phyloP scores from a whole-genome alignment of 64 coral and sea anemone species.

The Catalaphyllia jardinei region DNA sequence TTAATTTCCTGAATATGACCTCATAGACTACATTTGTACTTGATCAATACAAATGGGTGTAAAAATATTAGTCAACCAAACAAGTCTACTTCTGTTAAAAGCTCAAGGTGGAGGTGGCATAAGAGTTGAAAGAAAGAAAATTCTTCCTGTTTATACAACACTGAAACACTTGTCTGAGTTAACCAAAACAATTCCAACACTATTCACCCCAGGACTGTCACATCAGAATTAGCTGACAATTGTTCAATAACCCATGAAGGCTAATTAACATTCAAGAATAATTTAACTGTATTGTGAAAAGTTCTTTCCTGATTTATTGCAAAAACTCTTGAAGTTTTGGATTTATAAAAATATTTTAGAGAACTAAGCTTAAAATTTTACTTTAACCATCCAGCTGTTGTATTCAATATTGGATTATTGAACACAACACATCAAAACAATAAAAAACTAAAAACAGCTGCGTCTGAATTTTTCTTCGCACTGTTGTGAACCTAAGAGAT shows the following conservation, averaged over 20 bases:
- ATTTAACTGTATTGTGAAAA: not conserved
- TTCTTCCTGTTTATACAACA: too few species aligned
- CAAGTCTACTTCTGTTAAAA: too few species aligned
- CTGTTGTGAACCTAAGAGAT: constrained; percentile 18
- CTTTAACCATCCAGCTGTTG: not conserved
- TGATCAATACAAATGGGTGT: too few species aligned
- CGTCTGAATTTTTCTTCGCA: not conserved
- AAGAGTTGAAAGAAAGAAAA: too few species aligned
- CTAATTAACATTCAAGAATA: not conserved
- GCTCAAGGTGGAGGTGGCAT: too few species aligned
- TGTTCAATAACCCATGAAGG: not conserved
- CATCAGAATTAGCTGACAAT: not conserved
- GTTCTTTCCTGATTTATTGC: not conserved
- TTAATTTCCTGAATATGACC: too few species aligned
- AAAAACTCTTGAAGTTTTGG: not conserved
- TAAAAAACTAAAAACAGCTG: constrained; percentile 26
- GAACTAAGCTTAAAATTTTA: not conserved
- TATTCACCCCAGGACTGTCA: not conserved
- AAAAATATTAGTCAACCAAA: too few species aligned
- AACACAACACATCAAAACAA: not conserved
- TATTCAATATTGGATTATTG: not conserved
- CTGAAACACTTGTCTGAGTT: too few species aligned
- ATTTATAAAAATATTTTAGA: not conserved
- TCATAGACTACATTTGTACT: too few species aligned
- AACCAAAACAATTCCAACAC: not conserved